These are phyloP conservation scores for Cephalotes varians DNA, from an alignment of 2,888 invertebrate genomes.

Conservation along the genomic window DNA sequence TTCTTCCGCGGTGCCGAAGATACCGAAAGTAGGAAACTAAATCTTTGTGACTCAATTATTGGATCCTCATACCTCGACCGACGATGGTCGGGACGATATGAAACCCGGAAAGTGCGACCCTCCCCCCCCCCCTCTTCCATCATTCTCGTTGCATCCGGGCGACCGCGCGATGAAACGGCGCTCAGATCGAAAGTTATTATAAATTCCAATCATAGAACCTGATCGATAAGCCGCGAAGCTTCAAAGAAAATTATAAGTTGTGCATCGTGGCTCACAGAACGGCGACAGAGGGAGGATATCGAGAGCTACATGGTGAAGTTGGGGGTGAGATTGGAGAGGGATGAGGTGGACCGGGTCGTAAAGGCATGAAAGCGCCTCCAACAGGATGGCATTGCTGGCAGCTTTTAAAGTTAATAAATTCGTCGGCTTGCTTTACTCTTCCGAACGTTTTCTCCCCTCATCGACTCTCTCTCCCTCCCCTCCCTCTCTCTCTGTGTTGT, in stretches of 20 bases:
- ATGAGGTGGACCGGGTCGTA: constrained; percentile 63
- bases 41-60: constrained; percentile 76
- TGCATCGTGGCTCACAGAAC: constrained; percentile 66
- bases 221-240: constrained; percentile 79
- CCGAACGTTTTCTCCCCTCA: constrained; percentile 60
- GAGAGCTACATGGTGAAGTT: constrained; percentile 22
- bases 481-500: constrained; percentile 43
- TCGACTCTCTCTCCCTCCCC: constrained; percentile 18
- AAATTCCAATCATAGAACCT: constrained; percentile 79
- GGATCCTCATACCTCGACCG: constrained; percentile 64
- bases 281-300: constrained; percentile 29
- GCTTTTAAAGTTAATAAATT: constrained; percentile 84
- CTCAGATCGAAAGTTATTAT: constrained; percentile 77
- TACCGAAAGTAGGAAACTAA: constrained; percentile 66
- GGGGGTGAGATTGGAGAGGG: constrained; percentile 27
- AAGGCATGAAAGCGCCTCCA: constrained; percentile 77
- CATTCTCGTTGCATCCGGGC: constrained; percentile 46
- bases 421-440: constrained; percentile 73
- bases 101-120: constrained; percentile 69
- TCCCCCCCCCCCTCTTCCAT: not conserved
- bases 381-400: constrained; percentile 77
- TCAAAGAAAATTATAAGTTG: constrained; percentile 82
- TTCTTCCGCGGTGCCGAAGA: constrained; percentile 58
- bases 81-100: constrained; percentile 63
- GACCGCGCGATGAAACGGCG: constrained; percentile 70